Base-by-base conservation (phyloP, 2,888 invertebrate species). In the Apodemia hepburni region DNA sequence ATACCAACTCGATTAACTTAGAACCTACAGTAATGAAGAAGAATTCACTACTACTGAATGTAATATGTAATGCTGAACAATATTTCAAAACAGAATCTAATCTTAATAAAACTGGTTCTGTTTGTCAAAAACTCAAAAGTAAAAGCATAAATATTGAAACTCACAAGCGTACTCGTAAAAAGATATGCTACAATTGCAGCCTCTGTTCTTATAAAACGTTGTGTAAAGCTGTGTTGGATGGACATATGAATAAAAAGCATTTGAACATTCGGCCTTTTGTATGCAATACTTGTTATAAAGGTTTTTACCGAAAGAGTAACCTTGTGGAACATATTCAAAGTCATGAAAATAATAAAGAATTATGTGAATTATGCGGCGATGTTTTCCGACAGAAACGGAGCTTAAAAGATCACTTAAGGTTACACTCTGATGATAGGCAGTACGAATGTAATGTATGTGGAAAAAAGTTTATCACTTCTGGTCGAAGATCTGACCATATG, bases 291-390 rank as follows among this genome's bases (percentile, higher is more conserved):
- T 86, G 86, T 66, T 66, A 62, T 17, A 85, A 82, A 77, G 75
- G 77, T 0, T 85, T 84, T 66, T 84, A 77, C 54, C 82, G 79
- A 61, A 84, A 80, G 61, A 81, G 79, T 64, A 78, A 83, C 45
- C 68, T 85, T 29, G 75, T 72, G 0, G 81, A 82, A 65, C 85
- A 85, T 65, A 38, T 65, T 11, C 61, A 65, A 35, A 79, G 68
- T 12, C 85, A 85, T 68, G 64, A 67, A 11, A 75, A 76, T 47
- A 61, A 61, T 3, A 79, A 76, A 54, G 74, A 77, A 29, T 77
- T 75, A 9, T 87, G 87, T 66, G 80, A 85, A 47, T 61, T 81
- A 0, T 88, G 87, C 59, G 82, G 82, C 1, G 75, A 78, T 3
- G 69, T 68, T 18, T 87, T 87, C 71, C 67, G 74, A 0, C 73